Base-by-base conservation (phyloP, 2,888 invertebrate species). In the Nephrotoma appendiculata region DNA sequence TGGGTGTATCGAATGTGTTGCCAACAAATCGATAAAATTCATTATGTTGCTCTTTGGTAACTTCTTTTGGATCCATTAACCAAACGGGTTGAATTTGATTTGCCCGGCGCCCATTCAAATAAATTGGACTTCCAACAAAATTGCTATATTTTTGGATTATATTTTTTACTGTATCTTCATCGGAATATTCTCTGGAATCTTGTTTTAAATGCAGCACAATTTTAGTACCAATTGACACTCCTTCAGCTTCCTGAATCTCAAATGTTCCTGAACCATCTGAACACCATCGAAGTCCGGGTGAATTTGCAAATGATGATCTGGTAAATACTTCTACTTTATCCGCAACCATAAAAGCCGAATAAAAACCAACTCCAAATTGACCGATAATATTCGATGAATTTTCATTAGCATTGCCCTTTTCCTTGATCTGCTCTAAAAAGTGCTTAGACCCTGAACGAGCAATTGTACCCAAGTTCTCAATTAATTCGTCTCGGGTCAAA, bases 331-430 rank as follows among this genome's bases (percentile, higher is more conserved):
- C 98, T 42, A 99, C 98, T 90, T 95, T 96, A 89, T 98, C 96
- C 41, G 98, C 98, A 3, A 99, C 99, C 97, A 99, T 99, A 91
- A 99, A 99, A 0, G 96, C 95, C 12, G 99, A 98, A 91, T 99
- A 99, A 91, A 99, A 99, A 0, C 99, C 99, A 19, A 99, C 99
- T 88, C 99, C 99, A 93, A 99, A 99, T 91, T 99, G 98, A 4
- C 99, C 98, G 90, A 98, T 98, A 86, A 98, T 98, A 88, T 96
- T 95, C 86, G 94, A 95, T 0, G 94, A 91, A 88, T 94, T 94
- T 11, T 94, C 94, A 42, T 93, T 92, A 1, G 93, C 92, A 5
- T 93, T 91, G 83, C 94, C 93, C 89, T 95, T 94, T 86, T 94
- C 93, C 90, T 96, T 95, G 42, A 98, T 92, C 91, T 98, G 94